Conservation (phyloP, 2,888 invertebrate species). For the Saturnia japonica region DNA sequence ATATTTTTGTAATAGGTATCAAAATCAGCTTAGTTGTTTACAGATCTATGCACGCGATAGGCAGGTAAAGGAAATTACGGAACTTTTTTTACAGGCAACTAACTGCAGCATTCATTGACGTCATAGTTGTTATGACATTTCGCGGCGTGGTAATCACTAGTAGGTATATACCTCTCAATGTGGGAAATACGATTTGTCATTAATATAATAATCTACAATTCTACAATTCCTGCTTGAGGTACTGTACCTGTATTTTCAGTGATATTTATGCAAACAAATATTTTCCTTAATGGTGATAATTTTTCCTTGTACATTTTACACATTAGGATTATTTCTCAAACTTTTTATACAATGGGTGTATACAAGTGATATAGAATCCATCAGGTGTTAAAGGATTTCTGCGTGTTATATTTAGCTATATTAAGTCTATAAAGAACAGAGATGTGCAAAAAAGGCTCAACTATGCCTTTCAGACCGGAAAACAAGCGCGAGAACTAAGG, state of each 20-base stretch:
- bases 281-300: neutral
- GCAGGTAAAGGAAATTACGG: neutral
- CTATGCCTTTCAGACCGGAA: no score
- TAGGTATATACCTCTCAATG: neutral
- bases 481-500: no score
- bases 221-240: constrained; percentile 6
- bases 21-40: neutral
- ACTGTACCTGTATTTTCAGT: constrained; percentile 12
- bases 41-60: neutral
- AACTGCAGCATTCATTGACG: constrained; percentile 4
- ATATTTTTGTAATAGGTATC: neutral
- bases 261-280: neutral
- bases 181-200: constrained; percentile 21
- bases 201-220: neutral
- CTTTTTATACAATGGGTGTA: neutral
- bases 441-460: no score
- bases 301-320: constrained; percentile 4
- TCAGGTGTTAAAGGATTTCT: no score
- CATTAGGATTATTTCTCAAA: neutral
- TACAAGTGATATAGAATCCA: no score
- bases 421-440: no score
- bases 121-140: constrained; percentile 10
- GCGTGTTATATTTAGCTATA: no score
- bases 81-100: neutral
- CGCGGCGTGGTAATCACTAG: neutral